Conservation (phyloP, 2,797 vertebrate genomes). For the Anomalospiza imberbis region DNA sequence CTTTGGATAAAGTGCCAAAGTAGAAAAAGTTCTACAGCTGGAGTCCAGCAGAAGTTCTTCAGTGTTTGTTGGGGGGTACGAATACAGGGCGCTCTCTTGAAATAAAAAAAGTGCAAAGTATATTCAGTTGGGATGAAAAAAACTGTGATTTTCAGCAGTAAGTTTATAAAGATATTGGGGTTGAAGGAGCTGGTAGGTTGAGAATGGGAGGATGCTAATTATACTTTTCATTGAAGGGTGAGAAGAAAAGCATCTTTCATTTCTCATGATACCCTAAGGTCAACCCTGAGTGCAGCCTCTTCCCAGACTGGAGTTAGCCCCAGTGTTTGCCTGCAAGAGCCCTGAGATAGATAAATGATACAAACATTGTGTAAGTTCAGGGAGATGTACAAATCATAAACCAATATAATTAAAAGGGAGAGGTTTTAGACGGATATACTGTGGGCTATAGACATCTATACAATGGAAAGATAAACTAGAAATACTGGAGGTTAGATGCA, state of each 20-base stretch:
- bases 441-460: constrained; percentile 72
- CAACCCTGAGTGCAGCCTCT: neutral
- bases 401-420: constrained; percentile 74
- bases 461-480: constrained; percentile 75
- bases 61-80: neutral
- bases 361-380: constrained; percentile 16
- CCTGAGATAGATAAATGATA: constrained; percentile 52
- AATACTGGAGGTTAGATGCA: constrained; percentile 71
- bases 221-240: neutral
- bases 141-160: neutral
- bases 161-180: neutral
- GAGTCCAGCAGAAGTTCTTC: neutral
- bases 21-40: neutral
- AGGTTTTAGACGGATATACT: constrained; percentile 71
- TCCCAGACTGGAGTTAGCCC: neutral
- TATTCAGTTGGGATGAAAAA: neutral
- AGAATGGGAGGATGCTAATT: neutral
- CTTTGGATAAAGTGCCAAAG: constrained; percentile 13
- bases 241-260: constrained; percentile 8
- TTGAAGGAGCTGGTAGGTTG: neutral
- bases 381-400: constrained; percentile 64
- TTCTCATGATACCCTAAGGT: neutral
- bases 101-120: neutral
- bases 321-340: neutral
- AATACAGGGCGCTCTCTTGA: neutral